Percentiles rank a stretch among this genome's conserved stretches.
These are phyloP conservation scores for Protaetia brevitarsis DNA, from an alignment of 1,140 invertebrate genomes.

Conservation along the genomic window DNA sequence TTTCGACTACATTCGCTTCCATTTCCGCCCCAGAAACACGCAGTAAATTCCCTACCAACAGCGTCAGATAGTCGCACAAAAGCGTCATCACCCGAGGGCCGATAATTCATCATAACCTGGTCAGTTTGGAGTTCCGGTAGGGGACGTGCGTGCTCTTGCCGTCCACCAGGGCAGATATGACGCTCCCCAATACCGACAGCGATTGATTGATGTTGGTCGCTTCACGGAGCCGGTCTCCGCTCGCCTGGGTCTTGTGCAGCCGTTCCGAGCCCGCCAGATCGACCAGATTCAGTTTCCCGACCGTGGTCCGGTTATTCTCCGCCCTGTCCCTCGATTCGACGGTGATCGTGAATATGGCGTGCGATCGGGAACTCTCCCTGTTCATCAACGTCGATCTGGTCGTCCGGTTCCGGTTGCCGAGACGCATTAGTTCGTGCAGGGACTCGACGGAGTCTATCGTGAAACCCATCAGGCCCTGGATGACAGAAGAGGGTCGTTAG, in stretches of 20 bases:
- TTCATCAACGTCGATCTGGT: conserved; percentile 97
- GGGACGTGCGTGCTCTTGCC: conserved; percentile 92
- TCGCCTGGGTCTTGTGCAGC: conserved; percentile 88
- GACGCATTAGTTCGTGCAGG: conserved; percentile 86
- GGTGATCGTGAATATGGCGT: conserved; percentile 98
- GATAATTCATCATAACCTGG: conserved; percentile 51
- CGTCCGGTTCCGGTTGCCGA: conserved; percentile 82
- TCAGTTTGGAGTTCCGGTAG: conserved; percentile 92
- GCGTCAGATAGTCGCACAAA: conserved; percentile 72
- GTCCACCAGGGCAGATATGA: conserved; percentile 92
- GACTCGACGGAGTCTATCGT: conserved; percentile 85
- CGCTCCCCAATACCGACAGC: conserved; percentile 89
- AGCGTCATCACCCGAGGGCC: conserved; percentile 52
- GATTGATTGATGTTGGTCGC: conserved; percentile 96
- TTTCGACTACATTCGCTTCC: too few relatives aligned
- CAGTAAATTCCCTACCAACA: conserved; percentile 48
- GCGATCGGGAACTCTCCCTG: conserved; percentile 93
- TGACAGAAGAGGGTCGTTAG: too few relatives aligned
- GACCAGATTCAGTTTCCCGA: conserved; percentile 71
- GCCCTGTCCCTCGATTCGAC: conserved; percentile 88
- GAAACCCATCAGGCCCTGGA: conserved; percentile 29
- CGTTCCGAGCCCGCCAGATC: conserved; percentile 81
- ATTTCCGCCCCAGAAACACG: too few relatives aligned
- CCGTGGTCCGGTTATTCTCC: conserved; percentile 68
- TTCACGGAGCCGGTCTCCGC: conserved; percentile 84